Percentiles rank a stretch among this genome's conserved stretches.
phyloP scores from a whole-genome alignment of 2,888 invertebrate genomes.

The Megamerina dolium region DNA sequence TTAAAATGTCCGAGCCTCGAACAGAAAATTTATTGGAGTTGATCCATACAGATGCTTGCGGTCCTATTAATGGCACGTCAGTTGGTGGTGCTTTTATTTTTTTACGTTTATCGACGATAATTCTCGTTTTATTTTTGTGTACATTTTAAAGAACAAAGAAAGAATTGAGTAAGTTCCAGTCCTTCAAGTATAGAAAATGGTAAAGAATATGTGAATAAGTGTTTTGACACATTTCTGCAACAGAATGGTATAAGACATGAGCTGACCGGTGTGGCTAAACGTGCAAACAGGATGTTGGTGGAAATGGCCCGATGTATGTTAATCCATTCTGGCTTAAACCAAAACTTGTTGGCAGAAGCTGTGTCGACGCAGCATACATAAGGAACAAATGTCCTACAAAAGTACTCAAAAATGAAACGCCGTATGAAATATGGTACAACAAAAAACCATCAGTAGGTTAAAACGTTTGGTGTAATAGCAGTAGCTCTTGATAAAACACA shows the following conservation, averaged over 20 bases:
- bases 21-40: conserved; percentile 11
- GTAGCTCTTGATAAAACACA: conserved; percentile 9
- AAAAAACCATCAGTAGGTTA: conserved; percentile 10
- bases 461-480: conserved; percentile 16
- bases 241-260: conserved; percentile 5
- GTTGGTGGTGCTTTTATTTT: conserved; percentile 11
- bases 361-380: conserved; percentile 12
- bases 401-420: conserved; percentile 1
- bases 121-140: conserved; percentile 10
- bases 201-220: conserved; percentile 6
- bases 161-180: conserved; percentile 10
- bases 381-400: conserved; percentile 9
- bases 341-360: conserved; percentile 14
- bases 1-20: conserved; percentile 4
- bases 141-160: conserved; percentile 14
- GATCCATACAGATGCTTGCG: conserved; percentile 12
- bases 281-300: conserved; percentile 5
- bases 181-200: conserved; percentile 10
- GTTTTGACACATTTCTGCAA: conserved; percentile 3
- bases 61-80: conserved; percentile 8
- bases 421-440: conserved; percentile 8
- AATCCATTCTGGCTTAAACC: conserved; percentile 1
- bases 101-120: conserved; percentile 13
- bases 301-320: conserved; percentile 11
- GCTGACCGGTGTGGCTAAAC: conserved; percentile 11